phyloP scores from a whole-genome alignment of 2,113 vertebrate species.

The Chrysochloris asiatica region DNA sequence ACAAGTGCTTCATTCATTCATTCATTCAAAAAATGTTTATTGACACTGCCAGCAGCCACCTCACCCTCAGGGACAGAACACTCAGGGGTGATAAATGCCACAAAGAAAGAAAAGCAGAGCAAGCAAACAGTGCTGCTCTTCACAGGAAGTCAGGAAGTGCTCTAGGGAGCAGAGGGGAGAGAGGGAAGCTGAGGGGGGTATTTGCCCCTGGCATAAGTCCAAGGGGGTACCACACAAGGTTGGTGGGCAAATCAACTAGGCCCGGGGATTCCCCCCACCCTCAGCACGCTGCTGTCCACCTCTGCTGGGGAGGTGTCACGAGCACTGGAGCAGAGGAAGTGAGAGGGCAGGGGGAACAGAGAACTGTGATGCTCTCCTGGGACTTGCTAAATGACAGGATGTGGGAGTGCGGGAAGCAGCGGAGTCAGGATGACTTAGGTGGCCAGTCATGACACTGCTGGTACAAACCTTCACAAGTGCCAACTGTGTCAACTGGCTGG shows the following conservation, averaged over 20 bases:
- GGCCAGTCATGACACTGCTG: background rate
- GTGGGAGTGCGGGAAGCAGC: background rate
- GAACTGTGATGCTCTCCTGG: background rate
- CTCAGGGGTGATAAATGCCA: background rate
- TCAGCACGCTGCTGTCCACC: background rate
- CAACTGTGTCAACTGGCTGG: background rate
- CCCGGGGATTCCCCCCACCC: background rate
- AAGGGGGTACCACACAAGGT: background rate
- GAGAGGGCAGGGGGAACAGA: background rate
- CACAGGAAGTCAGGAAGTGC: background rate
- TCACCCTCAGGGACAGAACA: background rate
- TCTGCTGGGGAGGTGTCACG: background rate
- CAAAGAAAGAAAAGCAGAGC: background rate
- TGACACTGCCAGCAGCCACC: background rate
- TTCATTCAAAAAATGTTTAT: background rate
- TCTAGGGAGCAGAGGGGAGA: background rate
- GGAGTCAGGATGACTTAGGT: conserved; percentile 6
- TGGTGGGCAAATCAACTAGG: too few relatives aligned
- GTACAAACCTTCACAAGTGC: background rate
- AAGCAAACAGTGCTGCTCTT: too few relatives aligned
- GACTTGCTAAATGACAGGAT: conserved; percentile 21
- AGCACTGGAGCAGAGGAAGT: conserved; percentile 9
- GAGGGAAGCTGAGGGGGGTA: background rate
- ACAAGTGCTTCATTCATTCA: background rate
- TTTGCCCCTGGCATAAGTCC: too few relatives aligned